phyloP scores from a whole-genome alignment of 1,140 invertebrate species.

The Orius laevigatus region DNA sequence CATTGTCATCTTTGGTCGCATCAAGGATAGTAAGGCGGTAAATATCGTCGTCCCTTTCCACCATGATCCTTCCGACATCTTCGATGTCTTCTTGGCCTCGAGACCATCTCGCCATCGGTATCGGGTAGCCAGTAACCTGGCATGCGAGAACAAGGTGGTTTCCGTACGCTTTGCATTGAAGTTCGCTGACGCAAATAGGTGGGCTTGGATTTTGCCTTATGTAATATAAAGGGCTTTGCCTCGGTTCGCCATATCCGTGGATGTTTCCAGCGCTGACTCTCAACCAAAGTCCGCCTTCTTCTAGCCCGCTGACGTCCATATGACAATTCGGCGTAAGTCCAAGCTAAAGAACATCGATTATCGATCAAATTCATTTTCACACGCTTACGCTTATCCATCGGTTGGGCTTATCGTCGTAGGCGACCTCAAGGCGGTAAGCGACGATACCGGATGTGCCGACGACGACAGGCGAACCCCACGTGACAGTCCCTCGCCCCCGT shows the following conservation, averaged over 20 bases:
- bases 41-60: constrained; percentile 2
- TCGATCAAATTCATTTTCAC: neutral
- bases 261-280: constrained; percentile 5
- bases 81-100: constrained; percentile 5
- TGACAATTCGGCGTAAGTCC: neutral
- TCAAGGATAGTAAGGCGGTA: constrained; percentile 5
- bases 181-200: no score
- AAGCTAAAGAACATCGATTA: constrained; percentile 8
- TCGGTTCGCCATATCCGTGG: constrained; percentile 2
- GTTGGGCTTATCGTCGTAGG: constrained; percentile 4
- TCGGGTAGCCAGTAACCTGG: neutral
- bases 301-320: neutral
- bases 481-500: constrained; percentile 1
- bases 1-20: constrained; percentile 7
- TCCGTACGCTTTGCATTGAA: no score
- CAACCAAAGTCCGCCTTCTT: constrained; percentile 6
- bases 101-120: constrained; percentile 3
- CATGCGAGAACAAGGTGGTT: no score
- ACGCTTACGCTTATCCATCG: constrained; percentile 1
- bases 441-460: constrained; percentile 3
- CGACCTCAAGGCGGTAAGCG: constrained; percentile 3
- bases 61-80: constrained; percentile 2
- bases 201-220: no score
- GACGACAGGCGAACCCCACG: neutral
- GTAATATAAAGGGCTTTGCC: neutral